phyloP scores from a whole-genome alignment of 2,797 vertebrate species.

The Phataginus tricuspis region DNA sequence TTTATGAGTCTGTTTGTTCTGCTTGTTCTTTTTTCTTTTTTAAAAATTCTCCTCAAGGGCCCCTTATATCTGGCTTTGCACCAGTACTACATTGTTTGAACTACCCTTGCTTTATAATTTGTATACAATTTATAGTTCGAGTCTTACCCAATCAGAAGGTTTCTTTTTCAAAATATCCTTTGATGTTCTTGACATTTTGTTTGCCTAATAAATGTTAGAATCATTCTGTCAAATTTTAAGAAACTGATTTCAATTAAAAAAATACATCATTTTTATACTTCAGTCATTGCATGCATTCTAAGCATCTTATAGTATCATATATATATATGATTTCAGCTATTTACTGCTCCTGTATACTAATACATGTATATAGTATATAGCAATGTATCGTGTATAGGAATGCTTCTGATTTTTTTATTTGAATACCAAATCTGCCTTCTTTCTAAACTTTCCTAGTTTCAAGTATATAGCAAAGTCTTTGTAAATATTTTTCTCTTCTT shows the following conservation, averaged over 20 bases:
- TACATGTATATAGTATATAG: background rate
- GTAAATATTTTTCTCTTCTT: slow-evolving; percentile 51
- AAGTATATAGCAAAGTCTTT: slow-evolving; percentile 15
- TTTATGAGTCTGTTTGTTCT: no score
- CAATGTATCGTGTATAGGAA: background rate
- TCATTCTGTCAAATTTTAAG: background rate
- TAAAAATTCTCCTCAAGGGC: background rate
- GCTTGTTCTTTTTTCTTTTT: no score
- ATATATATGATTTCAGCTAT: background rate
- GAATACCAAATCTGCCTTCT: background rate
- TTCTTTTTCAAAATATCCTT: background rate
- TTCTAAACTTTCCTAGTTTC: slow-evolving; percentile 42
- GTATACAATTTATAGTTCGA: background rate
- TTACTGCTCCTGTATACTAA: background rate
- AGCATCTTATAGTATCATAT: background rate
- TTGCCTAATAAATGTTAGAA: slow-evolving; percentile 35
- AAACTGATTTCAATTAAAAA: slow-evolving; percentile 43
- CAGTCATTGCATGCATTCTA: background rate
- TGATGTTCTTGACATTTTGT: slow-evolving; percentile 43
- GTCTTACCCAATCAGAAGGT: background rate
- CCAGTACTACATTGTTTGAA: background rate
- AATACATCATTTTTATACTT: background rate
- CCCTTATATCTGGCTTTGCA: background rate
- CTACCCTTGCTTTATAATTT: background rate
- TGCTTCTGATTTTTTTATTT: slow-evolving; percentile 2